Evolutionary conservation across 35 echinoderm and acorn worm species (phyloP).

Genomic region (Diadema setosum): DNA sequence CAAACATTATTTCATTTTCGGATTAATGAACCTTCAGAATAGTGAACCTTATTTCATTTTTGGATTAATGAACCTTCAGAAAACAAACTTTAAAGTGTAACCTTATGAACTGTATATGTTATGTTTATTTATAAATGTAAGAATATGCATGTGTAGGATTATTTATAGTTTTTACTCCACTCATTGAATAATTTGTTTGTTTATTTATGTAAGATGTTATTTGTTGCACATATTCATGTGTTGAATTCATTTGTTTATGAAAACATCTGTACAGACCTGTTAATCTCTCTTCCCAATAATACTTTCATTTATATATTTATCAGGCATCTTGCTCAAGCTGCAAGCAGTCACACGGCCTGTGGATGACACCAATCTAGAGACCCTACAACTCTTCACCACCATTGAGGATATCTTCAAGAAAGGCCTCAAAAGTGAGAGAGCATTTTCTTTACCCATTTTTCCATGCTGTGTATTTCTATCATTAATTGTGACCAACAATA

Average conservation of each 20-base stretch:
- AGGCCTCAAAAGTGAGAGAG: constrained; percentile 93
- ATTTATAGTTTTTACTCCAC: no score
- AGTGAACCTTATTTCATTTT: no score
- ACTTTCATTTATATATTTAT: not conserved
- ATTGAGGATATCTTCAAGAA: constrained; percentile 78
- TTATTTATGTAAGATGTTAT: no score
- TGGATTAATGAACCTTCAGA: no score
- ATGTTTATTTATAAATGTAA: no score
- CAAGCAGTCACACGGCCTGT: constrained; percentile 48
- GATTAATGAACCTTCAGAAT: no score
- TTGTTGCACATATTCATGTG: no score
- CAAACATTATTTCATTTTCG: no score
- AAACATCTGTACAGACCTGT: not conserved
- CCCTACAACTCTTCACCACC: constrained; percentile 61
- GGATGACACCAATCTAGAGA: constrained; percentile 60
- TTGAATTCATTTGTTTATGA: not conserved
- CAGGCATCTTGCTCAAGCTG: constrained; percentile 68
- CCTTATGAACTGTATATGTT: no score
- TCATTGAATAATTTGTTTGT: no score
- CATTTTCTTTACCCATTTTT: not conserved
- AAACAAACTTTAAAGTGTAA: no score
- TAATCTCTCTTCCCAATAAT: not conserved
- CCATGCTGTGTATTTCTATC: not conserved
- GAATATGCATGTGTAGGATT: no score
- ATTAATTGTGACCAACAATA: not conserved